phyloP scores from a whole-genome alignment of 2,113 vertebrate species.

The Cebidichthys violaceus region DNA sequence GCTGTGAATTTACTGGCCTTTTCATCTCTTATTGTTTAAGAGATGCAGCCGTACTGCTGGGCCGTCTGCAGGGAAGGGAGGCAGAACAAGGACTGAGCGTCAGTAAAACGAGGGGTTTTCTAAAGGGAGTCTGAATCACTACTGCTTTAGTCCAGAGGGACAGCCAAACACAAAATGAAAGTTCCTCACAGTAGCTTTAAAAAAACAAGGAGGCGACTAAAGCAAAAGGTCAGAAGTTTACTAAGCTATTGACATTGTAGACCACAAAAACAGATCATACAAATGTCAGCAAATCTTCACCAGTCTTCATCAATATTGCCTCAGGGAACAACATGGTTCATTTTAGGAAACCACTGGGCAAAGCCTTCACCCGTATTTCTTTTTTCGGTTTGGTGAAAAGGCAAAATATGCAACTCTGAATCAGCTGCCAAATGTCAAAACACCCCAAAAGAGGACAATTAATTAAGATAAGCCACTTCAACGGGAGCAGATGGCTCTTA shows the following conservation, averaged over 20 bases:
- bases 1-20: not conserved
- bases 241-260: constrained; percentile 8
- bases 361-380: constrained; percentile 19
- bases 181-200: not conserved
- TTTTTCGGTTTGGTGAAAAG: not conserved
- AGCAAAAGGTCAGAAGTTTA: constrained; percentile 10
- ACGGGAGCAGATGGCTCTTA: constrained; percentile 19
- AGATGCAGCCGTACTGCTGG: too few relatives aligned
- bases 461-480: constrained; percentile 34
- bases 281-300: constrained; percentile 14
- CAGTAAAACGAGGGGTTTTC: not conserved
- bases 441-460: constrained; percentile 5
- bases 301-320: constrained; percentile 36
- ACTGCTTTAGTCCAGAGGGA: not conserved
- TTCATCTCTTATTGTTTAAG: too few relatives aligned
- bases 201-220: not conserved
- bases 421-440: constrained; percentile 41
- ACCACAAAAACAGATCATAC: constrained; percentile 12
- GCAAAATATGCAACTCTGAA: constrained; percentile 23
- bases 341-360: constrained; percentile 13
- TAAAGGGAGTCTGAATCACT: not conserved
- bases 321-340: constrained; percentile 40
- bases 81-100: too few relatives aligned
- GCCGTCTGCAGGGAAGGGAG: not conserved
- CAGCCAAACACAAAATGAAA: not conserved